Evolutionary conservation across 2,888 invertebrate genomes (phyloP), one percentile per base, ranked within the genome.

Genomic region (Mayetiola destructor): DNA sequence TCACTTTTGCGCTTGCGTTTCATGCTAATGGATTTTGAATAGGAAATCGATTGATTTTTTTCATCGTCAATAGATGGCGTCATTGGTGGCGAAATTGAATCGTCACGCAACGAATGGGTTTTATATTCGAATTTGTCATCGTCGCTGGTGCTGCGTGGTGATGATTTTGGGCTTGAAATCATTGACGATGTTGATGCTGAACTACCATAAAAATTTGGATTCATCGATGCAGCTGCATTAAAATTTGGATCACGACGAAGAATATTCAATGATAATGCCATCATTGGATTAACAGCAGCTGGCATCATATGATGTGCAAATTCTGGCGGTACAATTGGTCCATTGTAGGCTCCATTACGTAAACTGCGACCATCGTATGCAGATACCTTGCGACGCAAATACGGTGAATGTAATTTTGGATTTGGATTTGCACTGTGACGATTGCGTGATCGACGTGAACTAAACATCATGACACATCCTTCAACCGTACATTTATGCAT

Each of bases 401-500:
- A 92, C n/a, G 94, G 92, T 63, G 93, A 92, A 73, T 96, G 95
- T 56, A 96, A 74, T 73, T 95, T 96, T 0, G 95, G 95, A 72
- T 96, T 96, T 1, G 95, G 94, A 72, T 96, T 96, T 56, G 94
- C 94, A 73, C 91, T 92, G 75, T 96, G 96, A 27, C 96, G 80
- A 69, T 96, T 96, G 57, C 96, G 79, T 61, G 92, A 93, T 59
- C 96, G 80, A 58, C 95, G 80, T 59, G 94, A 94, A 74, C 93
- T 94, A 74, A 96, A 96, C 86, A 94, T 92, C 91, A 95, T 95
- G 66, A 89, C 94, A 75, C 96, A 96, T 37, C 95, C 95, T 68
- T 90, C 90, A 54, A 97, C 94, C 16, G 96, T 94, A 74, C 97
- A 97, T 75, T 91, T 92, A 76, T 97, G 97, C 96, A 96, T 96